phyloP scores from a whole-genome alignment of 2,113 vertebrate species.

The Formicarius rufipectus region DNA sequence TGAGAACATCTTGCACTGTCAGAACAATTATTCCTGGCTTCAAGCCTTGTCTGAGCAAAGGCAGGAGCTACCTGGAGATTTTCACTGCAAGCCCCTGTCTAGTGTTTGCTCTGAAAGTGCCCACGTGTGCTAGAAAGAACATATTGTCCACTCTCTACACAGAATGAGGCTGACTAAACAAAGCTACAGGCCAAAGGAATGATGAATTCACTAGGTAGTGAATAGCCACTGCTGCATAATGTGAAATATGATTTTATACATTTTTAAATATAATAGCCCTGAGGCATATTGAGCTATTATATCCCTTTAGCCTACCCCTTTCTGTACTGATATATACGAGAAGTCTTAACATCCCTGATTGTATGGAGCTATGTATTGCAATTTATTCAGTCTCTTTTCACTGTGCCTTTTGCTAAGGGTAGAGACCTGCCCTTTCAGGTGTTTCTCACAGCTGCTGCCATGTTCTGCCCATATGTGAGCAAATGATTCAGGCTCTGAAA shows the following conservation, averaged over 20 bases:
- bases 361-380: not conserved
- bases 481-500: not conserved
- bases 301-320: not conserved
- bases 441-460: not conserved
- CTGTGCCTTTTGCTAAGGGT: not conserved
- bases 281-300: not conserved
- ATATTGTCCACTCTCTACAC: not conserved
- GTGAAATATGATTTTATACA: not conserved
- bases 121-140: not conserved
- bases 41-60: not conserved
- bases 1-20: not conserved
- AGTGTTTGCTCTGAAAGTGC: not conserved
- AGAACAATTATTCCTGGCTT: not conserved
- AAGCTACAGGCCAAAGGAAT: not conserved
- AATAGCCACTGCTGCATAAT: not conserved
- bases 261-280: not conserved
- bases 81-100: not conserved
- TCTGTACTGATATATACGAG: not conserved
- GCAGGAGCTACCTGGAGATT: not conserved
- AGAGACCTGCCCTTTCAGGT: not conserved
- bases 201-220: not conserved
- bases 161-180: not conserved
- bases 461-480: not conserved
- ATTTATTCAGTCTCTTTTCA: not conserved
- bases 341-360: not conserved